These are phyloP conservation scores for Psittacula derbiana DNA, from an alignment of 2,797 vertebrate genomes.

Conservation along the genomic window DNA sequence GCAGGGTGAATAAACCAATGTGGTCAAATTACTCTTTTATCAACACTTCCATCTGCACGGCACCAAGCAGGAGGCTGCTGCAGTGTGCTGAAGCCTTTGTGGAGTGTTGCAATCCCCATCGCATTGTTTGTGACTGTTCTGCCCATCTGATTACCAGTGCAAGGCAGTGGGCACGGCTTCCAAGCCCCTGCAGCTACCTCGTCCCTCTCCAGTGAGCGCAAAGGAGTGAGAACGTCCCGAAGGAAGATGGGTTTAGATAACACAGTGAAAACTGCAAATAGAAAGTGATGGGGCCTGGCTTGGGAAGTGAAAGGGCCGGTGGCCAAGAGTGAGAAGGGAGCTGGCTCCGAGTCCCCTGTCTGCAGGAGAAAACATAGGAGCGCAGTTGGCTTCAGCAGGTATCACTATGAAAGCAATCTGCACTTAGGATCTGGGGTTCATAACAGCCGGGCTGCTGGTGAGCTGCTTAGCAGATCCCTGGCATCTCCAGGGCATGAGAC, in stretches of 20 bases:
- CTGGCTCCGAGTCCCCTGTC: background rate
- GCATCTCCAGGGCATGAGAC: background rate
- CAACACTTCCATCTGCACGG: background rate
- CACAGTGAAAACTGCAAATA: background rate
- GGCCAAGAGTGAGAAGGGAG: background rate
- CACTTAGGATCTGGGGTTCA: background rate
- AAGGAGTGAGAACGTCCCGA: background rate
- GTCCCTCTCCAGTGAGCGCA: background rate
- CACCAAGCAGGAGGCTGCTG: background rate
- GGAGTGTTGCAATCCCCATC: background rate
- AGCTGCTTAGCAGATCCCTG: background rate
- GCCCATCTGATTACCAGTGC: background rate
- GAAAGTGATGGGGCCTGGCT: background rate
- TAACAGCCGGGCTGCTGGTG: background rate
- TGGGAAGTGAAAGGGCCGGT: background rate
- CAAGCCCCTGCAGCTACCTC: background rate
- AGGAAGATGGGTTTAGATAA: background rate
- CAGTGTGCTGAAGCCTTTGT: background rate
- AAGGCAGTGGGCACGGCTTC: background rate
- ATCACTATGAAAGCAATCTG: background rate
- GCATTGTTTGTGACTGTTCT: rapidly evolving
- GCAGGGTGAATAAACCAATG: background rate
- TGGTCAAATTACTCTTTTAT: background rate
- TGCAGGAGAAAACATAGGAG: background rate
- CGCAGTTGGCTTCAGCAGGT: background rate